phyloP scores from a whole-genome alignment of 2,113 vertebrate species.

The Ellobius talpinus region DNA sequence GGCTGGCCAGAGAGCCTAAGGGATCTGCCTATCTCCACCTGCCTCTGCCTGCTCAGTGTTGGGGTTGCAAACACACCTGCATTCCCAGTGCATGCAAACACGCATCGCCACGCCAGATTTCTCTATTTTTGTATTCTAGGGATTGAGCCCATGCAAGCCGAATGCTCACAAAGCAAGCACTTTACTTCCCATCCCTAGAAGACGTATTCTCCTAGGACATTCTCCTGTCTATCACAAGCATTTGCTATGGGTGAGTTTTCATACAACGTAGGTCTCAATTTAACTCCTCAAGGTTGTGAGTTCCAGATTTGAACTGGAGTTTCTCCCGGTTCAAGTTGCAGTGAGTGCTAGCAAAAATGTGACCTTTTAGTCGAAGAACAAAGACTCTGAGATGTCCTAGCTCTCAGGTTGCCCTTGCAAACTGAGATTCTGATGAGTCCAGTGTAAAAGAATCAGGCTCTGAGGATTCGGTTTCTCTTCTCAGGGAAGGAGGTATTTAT shows the following conservation, averaged over 20 bases:
- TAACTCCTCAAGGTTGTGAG: slow-evolving; percentile 65
- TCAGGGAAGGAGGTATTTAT: slow-evolving; percentile 37
- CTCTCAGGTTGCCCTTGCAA: slow-evolving; percentile 76
- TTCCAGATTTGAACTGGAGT: slow-evolving; percentile 71
- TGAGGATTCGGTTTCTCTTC: slow-evolving; percentile 76
- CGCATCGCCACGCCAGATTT: background rate
- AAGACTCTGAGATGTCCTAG: background rate
- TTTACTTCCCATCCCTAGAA: background rate
- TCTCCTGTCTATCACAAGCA: background rate
- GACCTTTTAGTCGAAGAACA: slow-evolving; percentile 66
- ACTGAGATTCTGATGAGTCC: slow-evolving; percentile 78
- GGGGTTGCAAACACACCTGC: no score
- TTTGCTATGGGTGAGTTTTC: background rate
- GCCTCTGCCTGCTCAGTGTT: no score
- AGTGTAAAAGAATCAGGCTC: slow-evolving; percentile 78
- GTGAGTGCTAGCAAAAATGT: slow-evolving; percentile 63
- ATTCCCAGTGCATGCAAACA: background rate
- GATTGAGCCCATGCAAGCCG: background rate
- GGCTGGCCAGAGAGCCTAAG: background rate
- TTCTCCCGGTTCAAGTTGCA: slow-evolving; percentile 76
- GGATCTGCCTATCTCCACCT: background rate
- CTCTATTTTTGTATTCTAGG: background rate
- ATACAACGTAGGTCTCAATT: background rate
- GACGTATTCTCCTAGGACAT: background rate
- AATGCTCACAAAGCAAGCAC: background rate